Conservation (phyloP, 2,797 vertebrate species). For the Lepilemur ruficaudatus region DNA sequence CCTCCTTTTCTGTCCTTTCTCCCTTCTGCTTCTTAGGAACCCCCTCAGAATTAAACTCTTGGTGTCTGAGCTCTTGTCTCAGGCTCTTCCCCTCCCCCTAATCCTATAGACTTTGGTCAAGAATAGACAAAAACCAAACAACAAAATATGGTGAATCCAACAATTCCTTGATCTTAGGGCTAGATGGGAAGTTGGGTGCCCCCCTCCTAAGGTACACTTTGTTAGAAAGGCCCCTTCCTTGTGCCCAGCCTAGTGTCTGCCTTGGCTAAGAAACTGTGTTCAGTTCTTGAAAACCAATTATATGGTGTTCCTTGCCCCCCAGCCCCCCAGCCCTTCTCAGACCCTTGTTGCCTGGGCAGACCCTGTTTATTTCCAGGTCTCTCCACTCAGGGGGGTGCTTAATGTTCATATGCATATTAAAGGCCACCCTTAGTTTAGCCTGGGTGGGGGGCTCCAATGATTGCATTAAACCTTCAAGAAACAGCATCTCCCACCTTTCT, state of each 20-base stretch:
- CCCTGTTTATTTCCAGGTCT: background rate
- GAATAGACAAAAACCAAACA: background rate
- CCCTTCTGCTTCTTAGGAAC: background rate
- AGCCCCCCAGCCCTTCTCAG: background rate
- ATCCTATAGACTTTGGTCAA: background rate
- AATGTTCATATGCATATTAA: background rate
- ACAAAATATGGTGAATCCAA: background rate
- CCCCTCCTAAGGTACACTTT: background rate
- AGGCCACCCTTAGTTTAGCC: background rate
- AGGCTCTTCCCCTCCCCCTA: background rate
- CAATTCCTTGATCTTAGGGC: background rate
- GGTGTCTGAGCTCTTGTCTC: background rate
- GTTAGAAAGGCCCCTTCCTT: background rate
- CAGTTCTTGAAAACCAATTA: background rate
- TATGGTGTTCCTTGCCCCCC: background rate
- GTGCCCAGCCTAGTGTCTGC: background rate
- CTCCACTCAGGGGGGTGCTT: background rate
- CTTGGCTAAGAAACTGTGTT: background rate
- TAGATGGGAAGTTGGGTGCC: background rate
- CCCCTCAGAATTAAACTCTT: background rate
- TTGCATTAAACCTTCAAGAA: background rate
- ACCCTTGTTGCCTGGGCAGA: background rate
- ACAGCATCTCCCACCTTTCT: background rate
- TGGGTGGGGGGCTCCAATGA: accelerated
- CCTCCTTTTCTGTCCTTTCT: background rate